Evolutionary conservation across 1,140 invertebrate genomes (phyloP).

Genomic region (Pygmarrhopalites habei): DNA sequence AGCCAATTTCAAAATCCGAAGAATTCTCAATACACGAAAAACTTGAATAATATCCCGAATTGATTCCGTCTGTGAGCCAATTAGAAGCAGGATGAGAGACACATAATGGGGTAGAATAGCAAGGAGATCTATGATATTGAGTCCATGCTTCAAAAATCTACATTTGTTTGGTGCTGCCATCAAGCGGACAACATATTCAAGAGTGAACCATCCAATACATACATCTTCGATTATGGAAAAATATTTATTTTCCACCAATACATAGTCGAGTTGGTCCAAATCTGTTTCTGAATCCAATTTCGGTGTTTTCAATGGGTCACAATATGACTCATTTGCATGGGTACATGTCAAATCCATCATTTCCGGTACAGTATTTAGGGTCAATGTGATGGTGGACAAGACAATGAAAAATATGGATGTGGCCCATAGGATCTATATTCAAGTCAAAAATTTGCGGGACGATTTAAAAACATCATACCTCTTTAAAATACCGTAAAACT

Average conservation of each 20-base stretch:
- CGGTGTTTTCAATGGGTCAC: constrained; percentile 12
- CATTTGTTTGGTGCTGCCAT: constrained; percentile 98
- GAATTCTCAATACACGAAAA: constrained; percentile 98
- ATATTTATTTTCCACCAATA: constrained; percentile 79
- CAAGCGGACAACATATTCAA: constrained; percentile 96
- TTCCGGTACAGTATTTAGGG: constrained; percentile 93
- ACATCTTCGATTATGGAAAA: constrained; percentile 95
- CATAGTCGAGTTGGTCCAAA: constrained; percentile 9
- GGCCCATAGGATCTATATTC: constrained; percentile 95
- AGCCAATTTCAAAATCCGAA: constrained; percentile 96
- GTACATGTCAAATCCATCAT: constrained; percentile 75
- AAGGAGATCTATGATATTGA: constrained; percentile 97
- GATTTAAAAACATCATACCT: too few relatives aligned
- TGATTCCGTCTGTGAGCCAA: constrained; percentile 95
- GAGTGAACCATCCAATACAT: constrained; percentile 99
- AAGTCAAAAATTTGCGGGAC: too few relatives aligned
- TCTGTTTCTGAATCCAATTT: constrained; percentile 3
- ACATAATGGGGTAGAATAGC: constrained; percentile 99
- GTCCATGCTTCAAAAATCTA: constrained; percentile 98
- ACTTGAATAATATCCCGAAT: constrained; percentile 95
- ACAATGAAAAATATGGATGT: constrained; percentile 99
- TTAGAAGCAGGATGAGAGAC: constrained; percentile 87
- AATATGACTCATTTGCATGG: constrained; percentile 53
- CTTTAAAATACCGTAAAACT: too few relatives aligned
- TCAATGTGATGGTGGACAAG: constrained; percentile 94